phyloP scores from a whole-genome alignment of 2,888 invertebrate species.

The Panzeria rudis region DNA sequence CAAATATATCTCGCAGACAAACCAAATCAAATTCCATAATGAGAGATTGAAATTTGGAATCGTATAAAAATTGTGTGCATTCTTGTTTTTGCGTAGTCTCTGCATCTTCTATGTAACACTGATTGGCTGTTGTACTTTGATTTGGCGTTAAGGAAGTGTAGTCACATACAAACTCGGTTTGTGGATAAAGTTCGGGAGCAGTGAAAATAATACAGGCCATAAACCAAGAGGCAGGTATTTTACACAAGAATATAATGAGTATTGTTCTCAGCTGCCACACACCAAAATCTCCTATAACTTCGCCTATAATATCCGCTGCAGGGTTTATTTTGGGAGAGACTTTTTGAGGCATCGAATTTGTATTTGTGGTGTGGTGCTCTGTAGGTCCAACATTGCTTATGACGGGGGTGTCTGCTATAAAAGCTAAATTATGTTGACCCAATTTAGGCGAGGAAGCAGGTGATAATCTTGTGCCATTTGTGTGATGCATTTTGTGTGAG shows the following conservation, averaged over 20 bases:
- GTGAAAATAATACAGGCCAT: constrained; percentile 85
- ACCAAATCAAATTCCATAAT: constrained; percentile 84
- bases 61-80: constrained; percentile 78
- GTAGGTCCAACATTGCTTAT: not conserved
- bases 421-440: constrained; percentile 72
- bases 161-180: constrained; percentile 79
- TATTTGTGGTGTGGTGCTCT: constrained; percentile 11
- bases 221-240: constrained; percentile 84
- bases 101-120: constrained; percentile 77
- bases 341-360: not conserved
- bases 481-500: constrained; percentile 45
- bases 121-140: constrained; percentile 76
- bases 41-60: constrained; percentile 80
- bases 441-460: constrained; percentile 74
- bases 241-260: constrained; percentile 83
- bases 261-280: constrained; percentile 83
- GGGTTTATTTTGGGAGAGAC: constrained; percentile 32
- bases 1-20: constrained; percentile 82
- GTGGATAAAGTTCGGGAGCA: constrained; percentile 82
- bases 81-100: constrained; percentile 70
- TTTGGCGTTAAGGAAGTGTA: constrained; percentile 71
- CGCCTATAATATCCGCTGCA: constrained; percentile 78
- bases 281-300: constrained; percentile 83
- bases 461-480: constrained; percentile 64
- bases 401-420: constrained; percentile 41